Evolutionary conservation across 2,113 vertebrate species (phyloP).

Genomic region (Uria lomvia): DNA sequence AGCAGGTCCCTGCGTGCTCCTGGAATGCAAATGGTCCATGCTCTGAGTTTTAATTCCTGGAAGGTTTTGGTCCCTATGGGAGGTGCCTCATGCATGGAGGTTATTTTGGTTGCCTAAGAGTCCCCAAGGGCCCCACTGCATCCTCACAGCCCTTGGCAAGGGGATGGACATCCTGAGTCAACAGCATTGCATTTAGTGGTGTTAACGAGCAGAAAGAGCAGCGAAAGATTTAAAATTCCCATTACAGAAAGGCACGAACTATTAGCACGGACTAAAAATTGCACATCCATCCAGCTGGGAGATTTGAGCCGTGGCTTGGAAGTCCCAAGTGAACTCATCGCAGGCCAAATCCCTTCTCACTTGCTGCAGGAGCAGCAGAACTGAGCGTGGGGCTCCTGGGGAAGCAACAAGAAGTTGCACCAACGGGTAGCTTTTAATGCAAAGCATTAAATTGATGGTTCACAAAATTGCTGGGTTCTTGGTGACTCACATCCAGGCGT

Average conservation of each 20-base stretch:
- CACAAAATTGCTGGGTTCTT: not conserved
- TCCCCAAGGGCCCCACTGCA: not conserved
- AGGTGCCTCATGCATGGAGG: not conserved
- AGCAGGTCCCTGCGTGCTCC: accelerated
- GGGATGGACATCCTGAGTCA: not conserved
- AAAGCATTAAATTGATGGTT: not conserved
- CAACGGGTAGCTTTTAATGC: not conserved
- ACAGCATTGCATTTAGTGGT: not conserved
- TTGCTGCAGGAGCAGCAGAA: not conserved
- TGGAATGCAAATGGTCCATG: not conserved
- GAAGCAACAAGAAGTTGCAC: not conserved
- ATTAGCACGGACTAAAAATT: not conserved
- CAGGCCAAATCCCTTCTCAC: accelerated
- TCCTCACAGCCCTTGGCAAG: not conserved
- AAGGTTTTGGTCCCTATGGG: not conserved
- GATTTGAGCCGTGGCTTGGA: not conserved
- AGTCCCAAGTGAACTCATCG: not conserved
- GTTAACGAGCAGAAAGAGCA: not conserved
- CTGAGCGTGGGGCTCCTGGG: accelerated
- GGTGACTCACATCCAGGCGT: not conserved
- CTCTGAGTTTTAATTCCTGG: not conserved
- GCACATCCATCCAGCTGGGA: not conserved
- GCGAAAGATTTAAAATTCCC: not conserved
- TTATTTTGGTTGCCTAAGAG: not conserved
- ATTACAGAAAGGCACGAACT: not conserved